A percentile compares a stretch with the other conserved stretches of the same genome.
Evolutionary conservation across 2,797 vertebrate genomes (phyloP).

Genomic region (Fringilla coelebs): DNA sequence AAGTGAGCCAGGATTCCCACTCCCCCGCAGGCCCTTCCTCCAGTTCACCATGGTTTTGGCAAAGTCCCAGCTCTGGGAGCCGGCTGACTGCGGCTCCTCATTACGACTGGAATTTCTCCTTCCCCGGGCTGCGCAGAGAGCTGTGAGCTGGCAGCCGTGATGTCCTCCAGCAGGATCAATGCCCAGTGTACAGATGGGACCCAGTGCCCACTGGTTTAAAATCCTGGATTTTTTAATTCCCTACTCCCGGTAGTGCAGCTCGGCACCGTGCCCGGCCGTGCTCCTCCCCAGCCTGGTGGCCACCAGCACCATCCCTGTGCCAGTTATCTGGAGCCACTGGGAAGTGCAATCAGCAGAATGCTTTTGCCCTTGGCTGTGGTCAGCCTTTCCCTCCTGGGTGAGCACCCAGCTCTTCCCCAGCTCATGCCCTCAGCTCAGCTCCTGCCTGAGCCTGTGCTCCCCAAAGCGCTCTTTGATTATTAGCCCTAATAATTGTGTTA

Average conservation of each 20-base stretch:
- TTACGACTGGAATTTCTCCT: constrained; percentile 29
- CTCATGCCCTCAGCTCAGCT: not conserved
- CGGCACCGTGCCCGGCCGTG: not conserved
- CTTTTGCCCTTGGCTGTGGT: not conserved
- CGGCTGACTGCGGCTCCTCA: constrained; percentile 41
- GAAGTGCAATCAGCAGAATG: not conserved
- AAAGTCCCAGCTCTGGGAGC: constrained; percentile 15
- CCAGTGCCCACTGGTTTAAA: not conserved
- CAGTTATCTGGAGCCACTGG: rapidly evolving
- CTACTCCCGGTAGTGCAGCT: not conserved
- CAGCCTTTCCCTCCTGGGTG: not conserved
- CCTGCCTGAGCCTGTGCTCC: rapidly evolving
- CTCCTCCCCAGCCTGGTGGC: not conserved
- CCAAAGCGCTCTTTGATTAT: constrained; percentile 36
- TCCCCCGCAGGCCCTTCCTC: not conserved
- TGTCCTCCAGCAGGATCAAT: not conserved
- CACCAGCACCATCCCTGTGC: not conserved
- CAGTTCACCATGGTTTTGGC: not conserved
- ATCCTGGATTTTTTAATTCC: not conserved
- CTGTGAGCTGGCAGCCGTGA: not conserved
- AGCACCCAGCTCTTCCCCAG: rapidly evolving
- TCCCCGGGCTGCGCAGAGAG: not conserved
- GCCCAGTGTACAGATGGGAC: not conserved
- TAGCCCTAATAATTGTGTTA: constrained; percentile 51
- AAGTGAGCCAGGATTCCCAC: not conserved